Conservation (phyloP, 1,140 invertebrate genomes). For the Drosophila yakuba region DNA sequence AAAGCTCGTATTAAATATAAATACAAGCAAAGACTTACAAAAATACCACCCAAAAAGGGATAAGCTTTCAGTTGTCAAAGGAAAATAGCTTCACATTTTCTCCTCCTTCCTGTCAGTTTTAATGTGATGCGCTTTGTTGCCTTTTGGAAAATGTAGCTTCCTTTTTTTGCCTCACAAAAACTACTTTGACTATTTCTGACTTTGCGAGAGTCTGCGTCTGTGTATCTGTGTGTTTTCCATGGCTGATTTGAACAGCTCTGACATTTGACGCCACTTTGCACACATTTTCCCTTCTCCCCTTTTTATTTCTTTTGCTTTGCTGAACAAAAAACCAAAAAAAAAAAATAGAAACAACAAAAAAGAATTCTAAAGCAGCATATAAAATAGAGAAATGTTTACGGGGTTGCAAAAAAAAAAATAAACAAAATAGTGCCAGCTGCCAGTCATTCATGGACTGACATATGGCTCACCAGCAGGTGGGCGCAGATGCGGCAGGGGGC, state of each 20-base stretch:
- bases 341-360: constrained; percentile 39
- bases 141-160: constrained; percentile 66
- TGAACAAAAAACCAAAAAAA: constrained; percentile 36
- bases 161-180: constrained; percentile 28
- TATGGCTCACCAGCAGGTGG: constrained; percentile 50
- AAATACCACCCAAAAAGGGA: constrained; percentile 6
- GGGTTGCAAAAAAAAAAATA: constrained; percentile 1
- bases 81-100: constrained; percentile 11
- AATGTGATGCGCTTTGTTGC: constrained; percentile 79
- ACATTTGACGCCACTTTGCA: constrained; percentile 79
- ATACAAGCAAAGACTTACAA: constrained; percentile 3
- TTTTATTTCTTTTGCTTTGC: constrained; percentile 47
- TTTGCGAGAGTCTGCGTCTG: neutral
- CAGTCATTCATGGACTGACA: constrained; percentile 71
- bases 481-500: constrained; percentile 14
- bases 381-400: constrained; percentile 59
- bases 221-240: constrained; percentile 45
- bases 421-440: constrained; percentile 34
- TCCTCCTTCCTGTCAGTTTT: constrained; percentile 52
- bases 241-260: constrained; percentile 74
- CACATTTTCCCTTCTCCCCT: constrained; percentile 21
- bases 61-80: constrained; percentile 38
- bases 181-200: constrained; percentile 30
- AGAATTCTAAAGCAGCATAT: constrained; percentile 53
- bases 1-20: constrained; percentile 25